Evolutionary conservation across 2,113 vertebrate genomes (phyloP).

Genomic region (Laticauda laticaudata): DNA sequence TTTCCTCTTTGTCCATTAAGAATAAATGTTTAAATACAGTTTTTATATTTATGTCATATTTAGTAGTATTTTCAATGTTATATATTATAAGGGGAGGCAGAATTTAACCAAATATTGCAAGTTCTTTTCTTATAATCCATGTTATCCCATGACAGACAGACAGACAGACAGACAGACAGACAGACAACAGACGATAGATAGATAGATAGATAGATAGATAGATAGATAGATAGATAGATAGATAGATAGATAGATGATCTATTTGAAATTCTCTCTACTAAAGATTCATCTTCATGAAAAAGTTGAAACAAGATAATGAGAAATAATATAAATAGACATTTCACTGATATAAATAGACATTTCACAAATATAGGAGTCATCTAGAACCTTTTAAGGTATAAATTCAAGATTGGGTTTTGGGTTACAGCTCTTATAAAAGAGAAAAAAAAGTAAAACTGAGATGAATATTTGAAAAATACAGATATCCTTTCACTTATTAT

Average conservation of each 20-base stretch:
- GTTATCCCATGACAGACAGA: background rate
- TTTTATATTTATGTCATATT: background rate
- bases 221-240: background rate
- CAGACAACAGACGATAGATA: background rate
- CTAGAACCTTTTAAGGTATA: background rate
- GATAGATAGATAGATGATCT: too few species aligned
- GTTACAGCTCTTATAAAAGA: background rate
- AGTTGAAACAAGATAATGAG: background rate
- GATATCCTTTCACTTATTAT: background rate
- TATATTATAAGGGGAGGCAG: background rate
- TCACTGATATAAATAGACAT: background rate
- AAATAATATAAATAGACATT: background rate
- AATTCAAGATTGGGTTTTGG: background rate
- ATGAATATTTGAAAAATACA: background rate
- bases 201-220: too few species aligned
- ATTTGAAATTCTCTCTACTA: background rate
- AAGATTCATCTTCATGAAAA: background rate
- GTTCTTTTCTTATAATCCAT: background rate
- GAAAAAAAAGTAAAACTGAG: background rate
- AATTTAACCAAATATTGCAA: background rate
- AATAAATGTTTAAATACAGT: background rate
- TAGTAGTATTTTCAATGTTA: background rate
- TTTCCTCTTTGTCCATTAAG: background rate
- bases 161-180: background rate
- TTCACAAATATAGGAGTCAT: background rate